These are phyloP conservation scores for Otis tarda DNA, from an alignment of 2,113 vertebrate species.

Conservation along the genomic window DNA sequence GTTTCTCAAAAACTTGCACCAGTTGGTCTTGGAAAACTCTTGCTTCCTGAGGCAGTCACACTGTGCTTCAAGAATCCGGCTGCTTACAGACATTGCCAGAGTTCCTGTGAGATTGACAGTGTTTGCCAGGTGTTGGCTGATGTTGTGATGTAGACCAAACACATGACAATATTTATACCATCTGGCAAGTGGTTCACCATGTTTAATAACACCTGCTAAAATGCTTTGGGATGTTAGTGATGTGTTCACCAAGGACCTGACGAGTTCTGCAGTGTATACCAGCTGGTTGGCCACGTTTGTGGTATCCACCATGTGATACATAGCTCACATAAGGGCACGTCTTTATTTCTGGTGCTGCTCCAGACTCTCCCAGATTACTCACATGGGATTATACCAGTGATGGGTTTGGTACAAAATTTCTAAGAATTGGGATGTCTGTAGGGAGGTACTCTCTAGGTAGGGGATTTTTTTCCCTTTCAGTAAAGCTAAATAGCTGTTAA, in stretches of 20 bases:
- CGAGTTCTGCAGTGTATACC: not conserved
- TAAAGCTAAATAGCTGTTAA: not conserved
- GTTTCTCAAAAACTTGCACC: not conserved
- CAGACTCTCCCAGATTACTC: not conserved
- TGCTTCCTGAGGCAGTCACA: not conserved
- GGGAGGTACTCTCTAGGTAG: not conserved
- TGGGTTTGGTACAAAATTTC: not conserved
- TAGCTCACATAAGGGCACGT: not conserved
- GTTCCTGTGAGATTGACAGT: not conserved
- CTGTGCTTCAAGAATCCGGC: not conserved
- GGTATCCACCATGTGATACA: not conserved
- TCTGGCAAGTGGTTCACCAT: not conserved
- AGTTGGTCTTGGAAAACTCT: not conserved
- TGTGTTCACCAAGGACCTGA: not conserved
- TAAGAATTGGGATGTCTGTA: not conserved
- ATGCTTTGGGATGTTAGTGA: not conserved
- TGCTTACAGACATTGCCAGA: not conserved
- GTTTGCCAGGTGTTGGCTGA: not conserved
- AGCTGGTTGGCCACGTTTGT: not conserved
- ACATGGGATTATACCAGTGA: not conserved
- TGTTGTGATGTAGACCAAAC: not conserved
- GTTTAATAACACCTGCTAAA: not conserved
- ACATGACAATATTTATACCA: not conserved
- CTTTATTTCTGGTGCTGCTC: not conserved
- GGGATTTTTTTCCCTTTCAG: not conserved